Percentiles rank a stretch among this genome's conserved stretches.
Conservation (phyloP, 2,797 vertebrate species). For the Propithecus perrieri region DNA sequence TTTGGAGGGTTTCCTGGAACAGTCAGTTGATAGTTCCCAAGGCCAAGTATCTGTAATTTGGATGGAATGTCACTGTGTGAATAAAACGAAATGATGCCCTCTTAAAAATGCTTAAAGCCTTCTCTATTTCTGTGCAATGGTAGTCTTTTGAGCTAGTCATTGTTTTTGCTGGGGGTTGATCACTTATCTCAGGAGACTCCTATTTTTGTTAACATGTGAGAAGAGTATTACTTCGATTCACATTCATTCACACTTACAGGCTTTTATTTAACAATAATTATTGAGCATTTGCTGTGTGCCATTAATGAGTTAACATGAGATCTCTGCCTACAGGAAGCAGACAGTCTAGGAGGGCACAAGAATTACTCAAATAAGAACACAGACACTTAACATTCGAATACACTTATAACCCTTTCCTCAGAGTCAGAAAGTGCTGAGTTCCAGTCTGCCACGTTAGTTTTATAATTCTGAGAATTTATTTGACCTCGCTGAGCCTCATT, state of each 20-base stretch:
- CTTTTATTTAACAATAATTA: conserved; percentile 53
- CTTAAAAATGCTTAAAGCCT: conserved; percentile 46
- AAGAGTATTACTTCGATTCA: neutral
- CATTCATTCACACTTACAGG: neutral
- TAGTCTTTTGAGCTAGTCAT: conserved; percentile 21
- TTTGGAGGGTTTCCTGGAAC: conserved; percentile 74
- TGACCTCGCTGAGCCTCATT: neutral
- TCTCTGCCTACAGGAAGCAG: neutral
- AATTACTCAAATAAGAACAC: neutral
- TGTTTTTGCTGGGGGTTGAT: neutral
- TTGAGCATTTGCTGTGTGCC: neutral
- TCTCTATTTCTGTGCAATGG: conserved; percentile 45
- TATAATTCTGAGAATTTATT: neutral
- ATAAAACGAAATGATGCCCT: conserved; percentile 47
- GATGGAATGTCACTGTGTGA: conserved; percentile 54
- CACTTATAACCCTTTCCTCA: neutral
- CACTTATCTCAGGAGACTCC: conserved; percentile 25
- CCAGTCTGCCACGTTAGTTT: neutral
- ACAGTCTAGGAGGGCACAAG: neutral
- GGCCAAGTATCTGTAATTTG: conserved; percentile 64
- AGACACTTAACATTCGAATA: neutral
- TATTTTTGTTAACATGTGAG: conserved; percentile 57
- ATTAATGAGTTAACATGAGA: neutral
- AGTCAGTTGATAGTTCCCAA: conserved; percentile 64
- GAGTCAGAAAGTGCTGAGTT: neutral